These are phyloP conservation scores for Sebastes baramenuke DNA, from an alignment of 2,797 vertebrate species.

Conservation along the genomic window DNA sequence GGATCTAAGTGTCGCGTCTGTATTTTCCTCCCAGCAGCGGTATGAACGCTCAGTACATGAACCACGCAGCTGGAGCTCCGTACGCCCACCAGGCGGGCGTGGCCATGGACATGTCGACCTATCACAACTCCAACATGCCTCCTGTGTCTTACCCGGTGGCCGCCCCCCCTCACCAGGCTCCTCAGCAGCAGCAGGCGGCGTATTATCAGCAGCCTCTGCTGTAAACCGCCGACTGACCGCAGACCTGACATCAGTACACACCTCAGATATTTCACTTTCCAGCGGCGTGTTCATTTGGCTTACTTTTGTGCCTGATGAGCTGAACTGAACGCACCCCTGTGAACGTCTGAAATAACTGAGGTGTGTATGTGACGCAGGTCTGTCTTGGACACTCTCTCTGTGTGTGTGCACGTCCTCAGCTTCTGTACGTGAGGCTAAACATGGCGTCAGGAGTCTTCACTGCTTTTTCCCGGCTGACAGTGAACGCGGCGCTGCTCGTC, in stretches of 20 bases:
- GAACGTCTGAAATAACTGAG: slow-evolving; percentile 14
- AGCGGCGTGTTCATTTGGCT: background rate
- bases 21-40: slow-evolving; percentile 79
- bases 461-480: slow-evolving; percentile 5
- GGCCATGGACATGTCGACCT: slow-evolving; percentile 88
- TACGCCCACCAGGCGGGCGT: slow-evolving; percentile 85
- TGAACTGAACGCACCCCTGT: background rate
- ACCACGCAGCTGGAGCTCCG: slow-evolving; percentile 76
- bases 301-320: slow-evolving; percentile 5
- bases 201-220: slow-evolving; percentile 97
- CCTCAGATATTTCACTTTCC: slow-evolving; percentile 31
- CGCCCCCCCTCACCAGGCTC: slow-evolving; percentile 80
- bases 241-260: slow-evolving; percentile 14
- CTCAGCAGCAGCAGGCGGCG: slow-evolving; percentile 80
- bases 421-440: slow-evolving; percentile 27
- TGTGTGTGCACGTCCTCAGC: slow-evolving; percentile 27
- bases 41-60: slow-evolving; percentile 86
- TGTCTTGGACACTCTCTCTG: slow-evolving; percentile 11
- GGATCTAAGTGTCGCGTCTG: background rate
- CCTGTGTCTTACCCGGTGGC: slow-evolving; percentile 84
- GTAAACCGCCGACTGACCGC: slow-evolving; percentile 60
- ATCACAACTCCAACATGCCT: slow-evolving; percentile 86
- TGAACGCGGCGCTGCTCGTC: slow-evolving; percentile 15
- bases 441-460: background rate
- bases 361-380: slow-evolving; percentile 3